Percentiles rank a stretch among this genome's conserved stretches.
Conservation (phyloP, 2,113 vertebrate genomes). For the Trogon surrucura region DNA sequence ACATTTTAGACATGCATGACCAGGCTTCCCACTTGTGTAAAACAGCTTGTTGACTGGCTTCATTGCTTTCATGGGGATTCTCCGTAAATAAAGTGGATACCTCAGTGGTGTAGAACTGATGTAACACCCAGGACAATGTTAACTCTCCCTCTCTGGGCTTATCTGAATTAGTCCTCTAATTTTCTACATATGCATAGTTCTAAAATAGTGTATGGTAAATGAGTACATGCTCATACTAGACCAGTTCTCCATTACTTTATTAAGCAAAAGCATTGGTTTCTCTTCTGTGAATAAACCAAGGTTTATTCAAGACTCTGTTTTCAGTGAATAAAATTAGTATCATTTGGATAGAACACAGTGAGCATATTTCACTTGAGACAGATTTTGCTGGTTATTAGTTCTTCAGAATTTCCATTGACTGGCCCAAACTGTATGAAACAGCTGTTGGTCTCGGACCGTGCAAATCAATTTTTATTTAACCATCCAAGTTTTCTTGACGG, state of each 20-base stretch:
- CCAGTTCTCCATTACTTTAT: neutral
- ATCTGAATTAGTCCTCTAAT: neutral
- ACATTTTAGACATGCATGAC: neutral
- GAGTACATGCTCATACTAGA: neutral
- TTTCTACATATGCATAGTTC: neutral
- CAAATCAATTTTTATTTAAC: conserved; percentile 64
- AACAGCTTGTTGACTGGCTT: neutral
- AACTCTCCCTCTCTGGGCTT: neutral
- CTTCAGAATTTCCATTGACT: conserved; percentile 41
- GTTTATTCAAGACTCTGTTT: neutral
- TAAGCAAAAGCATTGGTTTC: neutral
- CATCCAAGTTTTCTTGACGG: conserved; percentile 46
- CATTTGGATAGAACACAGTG: neutral
- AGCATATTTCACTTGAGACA: conserved; percentile 4
- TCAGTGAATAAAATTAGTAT: neutral
- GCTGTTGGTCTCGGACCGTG: neutral
- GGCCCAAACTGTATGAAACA: conserved; percentile 29
- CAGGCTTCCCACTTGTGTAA: neutral
- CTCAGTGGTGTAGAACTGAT: neutral
- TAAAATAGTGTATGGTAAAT: neutral
- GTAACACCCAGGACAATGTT: neutral
- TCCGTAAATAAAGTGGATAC: neutral
- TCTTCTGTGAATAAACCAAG: neutral
- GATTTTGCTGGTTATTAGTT: conserved; percentile 1
- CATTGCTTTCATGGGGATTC: neutral